Conservation (phyloP, 2,113 vertebrate species). For the human region DNA sequence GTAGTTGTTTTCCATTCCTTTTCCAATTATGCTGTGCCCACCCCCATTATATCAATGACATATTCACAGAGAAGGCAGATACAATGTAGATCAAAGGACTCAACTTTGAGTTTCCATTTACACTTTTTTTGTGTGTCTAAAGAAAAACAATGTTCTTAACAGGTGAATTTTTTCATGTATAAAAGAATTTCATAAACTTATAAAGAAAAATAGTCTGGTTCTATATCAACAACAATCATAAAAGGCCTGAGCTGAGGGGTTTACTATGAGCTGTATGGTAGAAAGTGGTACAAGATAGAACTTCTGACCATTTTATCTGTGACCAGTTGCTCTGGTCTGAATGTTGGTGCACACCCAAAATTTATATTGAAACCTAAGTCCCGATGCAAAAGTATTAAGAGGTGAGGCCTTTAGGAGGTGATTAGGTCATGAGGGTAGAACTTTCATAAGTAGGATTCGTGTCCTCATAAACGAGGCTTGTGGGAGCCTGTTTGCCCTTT, state of each 20-base stretch:
- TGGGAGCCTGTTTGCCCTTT: neutral
- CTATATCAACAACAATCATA: too few relatives aligned
- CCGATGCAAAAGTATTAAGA: neutral
- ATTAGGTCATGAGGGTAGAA: neutral
- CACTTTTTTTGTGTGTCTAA: neutral
- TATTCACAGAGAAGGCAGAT: neutral
- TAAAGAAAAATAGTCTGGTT: neutral
- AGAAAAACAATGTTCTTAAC: neutral
- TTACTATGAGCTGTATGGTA: too few relatives aligned
- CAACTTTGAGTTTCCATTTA: neutral
- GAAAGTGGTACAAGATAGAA: fast-evolving
- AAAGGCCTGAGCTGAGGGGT: neutral
- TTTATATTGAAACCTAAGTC: neutral
- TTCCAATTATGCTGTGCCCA: neutral
- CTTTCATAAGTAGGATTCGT: neutral
- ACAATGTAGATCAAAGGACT: neutral
- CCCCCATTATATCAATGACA: fast-evolving
- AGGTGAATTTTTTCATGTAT: neutral
- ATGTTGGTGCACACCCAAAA: too few relatives aligned
- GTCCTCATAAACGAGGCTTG: neutral
- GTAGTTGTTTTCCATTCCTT: neutral
- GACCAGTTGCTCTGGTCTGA: neutral
- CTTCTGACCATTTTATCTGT: neutral
- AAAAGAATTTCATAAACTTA: neutral
- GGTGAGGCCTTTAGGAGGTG: too few relatives aligned